Evolutionary conservation across 2,888 invertebrate genomes (phyloP).

Genomic region (Pyrrhia umbra): DNA sequence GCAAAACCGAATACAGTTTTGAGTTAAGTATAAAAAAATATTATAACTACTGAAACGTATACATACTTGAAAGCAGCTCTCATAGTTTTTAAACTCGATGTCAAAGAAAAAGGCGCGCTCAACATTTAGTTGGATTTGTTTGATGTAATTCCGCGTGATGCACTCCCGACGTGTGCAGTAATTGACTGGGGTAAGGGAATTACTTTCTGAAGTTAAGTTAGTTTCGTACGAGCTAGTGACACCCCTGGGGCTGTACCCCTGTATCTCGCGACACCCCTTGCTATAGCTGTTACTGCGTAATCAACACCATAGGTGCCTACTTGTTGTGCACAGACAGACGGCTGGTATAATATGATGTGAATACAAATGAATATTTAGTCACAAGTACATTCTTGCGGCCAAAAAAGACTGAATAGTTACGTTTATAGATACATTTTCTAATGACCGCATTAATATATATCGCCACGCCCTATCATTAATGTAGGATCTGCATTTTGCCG

Average conservation of each 20-base stretch:
- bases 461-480: no score
- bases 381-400: no score
- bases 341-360: background rate
- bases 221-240: constrained; percentile 25
- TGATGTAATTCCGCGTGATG: constrained; percentile 22
- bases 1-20: constrained; percentile 16
- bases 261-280: constrained; percentile 21
- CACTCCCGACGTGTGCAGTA: constrained; percentile 26
- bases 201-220: constrained; percentile 36
- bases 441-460: no score
- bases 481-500: no score
- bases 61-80: background rate
- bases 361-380: background rate
- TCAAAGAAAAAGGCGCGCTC: constrained; percentile 8
- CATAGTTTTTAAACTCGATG: constrained; percentile 15
- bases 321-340: background rate
- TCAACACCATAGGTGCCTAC: constrained; percentile 5
- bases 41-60: constrained; percentile 17
- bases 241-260: constrained; percentile 24
- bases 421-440: background rate
- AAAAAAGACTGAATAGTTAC: background rate
- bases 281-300: constrained; percentile 21
- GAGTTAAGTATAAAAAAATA: constrained; percentile 5
- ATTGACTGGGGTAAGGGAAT: constrained; percentile 41
- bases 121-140: constrained; percentile 15